Percentiles rank a stretch among this genome's conserved stretches.
Conservation (phyloP, 2,113 vertebrate species). For the Trachemys scripta region DNA sequence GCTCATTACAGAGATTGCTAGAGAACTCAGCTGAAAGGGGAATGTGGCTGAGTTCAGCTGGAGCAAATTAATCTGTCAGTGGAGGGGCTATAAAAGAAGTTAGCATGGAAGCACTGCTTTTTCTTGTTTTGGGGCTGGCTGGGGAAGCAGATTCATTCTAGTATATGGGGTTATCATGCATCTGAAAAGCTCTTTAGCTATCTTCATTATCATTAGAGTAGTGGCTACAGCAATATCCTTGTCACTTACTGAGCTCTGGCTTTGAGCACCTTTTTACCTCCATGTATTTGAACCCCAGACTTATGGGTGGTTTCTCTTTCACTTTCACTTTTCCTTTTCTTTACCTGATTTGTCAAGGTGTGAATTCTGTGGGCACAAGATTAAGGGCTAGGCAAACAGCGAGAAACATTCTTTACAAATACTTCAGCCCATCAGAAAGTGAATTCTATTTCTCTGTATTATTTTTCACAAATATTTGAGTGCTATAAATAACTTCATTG, state of each 20-base stretch:
- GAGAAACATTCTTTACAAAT: background rate
- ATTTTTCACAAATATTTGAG: background rate
- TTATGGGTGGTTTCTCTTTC: background rate
- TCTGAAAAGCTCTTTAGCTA: background rate
- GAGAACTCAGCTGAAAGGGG: background rate
- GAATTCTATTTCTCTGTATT: background rate
- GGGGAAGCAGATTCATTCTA: background rate
- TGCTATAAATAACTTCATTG: background rate
- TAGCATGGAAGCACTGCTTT: background rate
- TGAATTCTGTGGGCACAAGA: background rate
- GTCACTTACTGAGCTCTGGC: constrained; percentile 9
- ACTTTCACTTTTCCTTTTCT: constrained; percentile 17
- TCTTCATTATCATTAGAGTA: background rate
- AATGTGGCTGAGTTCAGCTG: background rate
- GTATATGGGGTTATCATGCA: background rate
- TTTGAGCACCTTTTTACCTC: constrained; percentile 34
- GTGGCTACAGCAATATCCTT: background rate
- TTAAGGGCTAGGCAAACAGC: background rate
- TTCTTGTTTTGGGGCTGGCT: background rate
- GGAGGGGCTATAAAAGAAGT: background rate
- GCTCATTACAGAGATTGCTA: background rate
- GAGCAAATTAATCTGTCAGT: background rate
- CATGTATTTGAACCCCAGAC: constrained; percentile 39
- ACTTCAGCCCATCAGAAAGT: background rate
- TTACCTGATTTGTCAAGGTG: background rate